These are phyloP conservation scores for Cottus gobio DNA, from an alignment of 2,113 vertebrate genomes.

Conservation along the genomic window DNA sequence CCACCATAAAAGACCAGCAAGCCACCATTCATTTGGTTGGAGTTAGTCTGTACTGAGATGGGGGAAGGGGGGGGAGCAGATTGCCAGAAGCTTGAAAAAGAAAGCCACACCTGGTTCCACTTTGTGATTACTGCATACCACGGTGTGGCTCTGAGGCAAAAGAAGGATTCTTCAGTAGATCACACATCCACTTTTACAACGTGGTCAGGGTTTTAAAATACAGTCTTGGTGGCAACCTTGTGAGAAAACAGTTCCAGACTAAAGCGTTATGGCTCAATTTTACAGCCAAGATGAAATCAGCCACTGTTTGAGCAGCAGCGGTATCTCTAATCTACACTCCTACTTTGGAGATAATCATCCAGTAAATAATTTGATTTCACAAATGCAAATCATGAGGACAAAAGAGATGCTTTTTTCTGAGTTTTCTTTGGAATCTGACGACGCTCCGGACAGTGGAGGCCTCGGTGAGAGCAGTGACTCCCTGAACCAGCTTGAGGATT, in stretches of 20 bases:
- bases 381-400: background rate
- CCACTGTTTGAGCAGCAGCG: background rate
- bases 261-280: constrained; percentile 25
- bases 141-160: background rate
- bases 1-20: background rate
- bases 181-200: background rate
- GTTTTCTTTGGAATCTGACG: background rate
- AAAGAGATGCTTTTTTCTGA: background rate
- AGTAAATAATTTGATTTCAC: background rate
- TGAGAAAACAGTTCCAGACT: background rate
- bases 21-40: background rate
- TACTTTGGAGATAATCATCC: background rate
- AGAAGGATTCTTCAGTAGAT: background rate
- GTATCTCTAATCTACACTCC: background rate
- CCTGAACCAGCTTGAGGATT: background rate
- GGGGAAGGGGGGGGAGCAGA: background rate
- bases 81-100: background rate
- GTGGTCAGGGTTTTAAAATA: background rate
- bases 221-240: background rate
- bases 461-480: background rate
- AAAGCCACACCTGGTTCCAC: constrained; percentile 58
- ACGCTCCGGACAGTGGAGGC: background rate
- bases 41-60: background rate
- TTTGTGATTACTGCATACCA: constrained; percentile 56
- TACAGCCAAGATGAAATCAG: constrained; percentile 1